A percentile compares a stretch with the other conserved stretches of the same genome.
Conservation (phyloP, 2,888 invertebrate species). For the Mesochorus sp. region DNA sequence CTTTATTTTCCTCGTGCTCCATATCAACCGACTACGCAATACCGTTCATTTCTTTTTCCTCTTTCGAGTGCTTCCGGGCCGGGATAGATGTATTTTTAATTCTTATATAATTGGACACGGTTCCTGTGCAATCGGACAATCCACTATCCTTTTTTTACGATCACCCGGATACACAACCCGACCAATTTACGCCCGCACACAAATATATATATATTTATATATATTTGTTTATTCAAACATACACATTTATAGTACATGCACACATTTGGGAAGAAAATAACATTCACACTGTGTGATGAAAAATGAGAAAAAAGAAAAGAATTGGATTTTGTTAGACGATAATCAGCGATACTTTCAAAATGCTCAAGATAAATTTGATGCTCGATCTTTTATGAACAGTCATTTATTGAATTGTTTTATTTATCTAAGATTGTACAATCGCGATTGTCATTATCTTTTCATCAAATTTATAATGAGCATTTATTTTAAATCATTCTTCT, state of each 20-base stretch:
- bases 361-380: slow-evolving; percentile 49
- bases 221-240: background rate
- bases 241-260: background rate
- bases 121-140: slow-evolving; percentile 39
- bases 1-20: background rate
- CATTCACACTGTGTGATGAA: slow-evolving; percentile 10
- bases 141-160: slow-evolving; percentile 31
- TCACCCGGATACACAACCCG: slow-evolving; percentile 38
- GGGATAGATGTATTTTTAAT: slow-evolving; percentile 7
- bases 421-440: background rate
- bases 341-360: slow-evolving; percentile 28
- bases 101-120: slow-evolving; percentile 28
- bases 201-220: background rate
- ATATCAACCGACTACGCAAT: no score
- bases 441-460: background rate
- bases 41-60: slow-evolving; percentile 1
- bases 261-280: slow-evolving; percentile 17
- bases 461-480: slow-evolving; percentile 55
- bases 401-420: background rate
- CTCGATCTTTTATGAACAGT: background rate
- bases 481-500: slow-evolving; percentile 24
- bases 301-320: slow-evolving; percentile 10
- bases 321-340: slow-evolving; percentile 27
- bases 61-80: background rate
- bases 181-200: slow-evolving; percentile 30